Evolutionary conservation across 92 coral and sea anemone species (phyloP), one percentile per base, ranked within the genome.

Genomic region (Porites evermanni): DNA sequence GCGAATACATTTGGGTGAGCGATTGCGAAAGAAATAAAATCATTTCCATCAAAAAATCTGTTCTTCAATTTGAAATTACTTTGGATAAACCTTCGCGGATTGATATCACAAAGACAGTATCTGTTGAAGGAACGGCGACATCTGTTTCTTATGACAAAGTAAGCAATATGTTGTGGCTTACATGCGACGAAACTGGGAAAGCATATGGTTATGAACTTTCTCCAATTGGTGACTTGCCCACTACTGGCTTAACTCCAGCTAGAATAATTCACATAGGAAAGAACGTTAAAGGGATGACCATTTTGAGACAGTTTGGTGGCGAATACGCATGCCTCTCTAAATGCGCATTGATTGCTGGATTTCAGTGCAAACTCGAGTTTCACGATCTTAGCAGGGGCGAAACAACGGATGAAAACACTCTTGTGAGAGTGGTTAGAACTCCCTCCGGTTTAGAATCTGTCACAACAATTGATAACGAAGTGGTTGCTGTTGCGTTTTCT

Each of bases 371-470:
- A 65, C 83, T 95, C 8, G 98, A 95, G 79, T 95, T 93, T 68
- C 95, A 95, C 86, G 86, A 90, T 38, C 64, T 95, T 18, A 86
- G 70, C 26, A 72, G 51, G 2, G 91, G 94, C 4, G 72, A 89
- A 19, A 92, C 80, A 67, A 52, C 85, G 0, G 61, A 90, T 7
- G 91, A 91, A 59, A 79, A 75, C 51, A 83, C 87, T 5, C 70
- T 87, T 1, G 86, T 89, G 12, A 74, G 98, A 53, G 96, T 93
- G 12, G 95, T 95, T 17, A 92, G 98, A 52, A 93, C 95, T 53
- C 98, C 98, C 26, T 91, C 91, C 59, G 98, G 98, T 18, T 88
- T 95, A 18, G 96, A 95, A 65, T 91, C 96, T 24, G 92, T 95
- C 8, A 88, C 88, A 60, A 79, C 78, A 18, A 91, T 91, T 32